Base-by-base conservation (phyloP, 2,888 invertebrate genomes). In the Rosalia funebris region DNA sequence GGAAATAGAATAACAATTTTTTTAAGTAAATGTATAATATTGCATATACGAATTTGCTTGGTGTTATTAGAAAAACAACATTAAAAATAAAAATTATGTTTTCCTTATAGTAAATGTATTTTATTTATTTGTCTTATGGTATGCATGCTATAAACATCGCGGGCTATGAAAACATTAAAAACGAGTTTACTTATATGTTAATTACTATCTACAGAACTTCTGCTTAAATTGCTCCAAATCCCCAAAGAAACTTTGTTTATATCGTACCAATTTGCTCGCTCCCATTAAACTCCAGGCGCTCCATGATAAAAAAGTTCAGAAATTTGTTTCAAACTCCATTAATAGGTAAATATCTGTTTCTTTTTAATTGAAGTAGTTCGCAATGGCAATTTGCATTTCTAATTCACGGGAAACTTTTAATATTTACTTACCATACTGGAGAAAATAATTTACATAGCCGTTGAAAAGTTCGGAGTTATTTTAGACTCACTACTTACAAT, bases 391-490 rank as follows among this genome's bases (percentile, higher is more conserved):
- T 70, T 70, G 59, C 65, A 70, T 66, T 63, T 61, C 59, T 67
- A 67, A 70, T 67, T 68, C 56, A 57, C 62, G 52, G 56, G 39
- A 63, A 70, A 70, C 62, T 70, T 70, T 65, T 60, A 69, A 65
- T 66, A 65, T 66, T 69, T 66, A 62, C 66, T 65, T 59, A 62
- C 62, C 64, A 63, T 66, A 56, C 60, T 32, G 32, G 52, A 31
- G 62, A 60, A 68, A 69, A 70, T 65, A 65, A 70, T 70, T 70
- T 70, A 66, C 70, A 67, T 68, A 70, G 64, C 61, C 53, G 52
- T 59, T 46, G 62, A 59, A 62, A 68, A 67, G 56, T 64, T 66
- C 52, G 19, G 32, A 62, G 60, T 69, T 66, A 65, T 66, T 65
- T 62, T 57, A 62, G 57, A 64, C 61, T 63, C 61, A 66, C 63